Evolutionary conservation across 92 coral and sea anemone species (phyloP), one percentile per base, ranked within the genome.

Genomic region (Chrysogorgia sp.): DNA sequence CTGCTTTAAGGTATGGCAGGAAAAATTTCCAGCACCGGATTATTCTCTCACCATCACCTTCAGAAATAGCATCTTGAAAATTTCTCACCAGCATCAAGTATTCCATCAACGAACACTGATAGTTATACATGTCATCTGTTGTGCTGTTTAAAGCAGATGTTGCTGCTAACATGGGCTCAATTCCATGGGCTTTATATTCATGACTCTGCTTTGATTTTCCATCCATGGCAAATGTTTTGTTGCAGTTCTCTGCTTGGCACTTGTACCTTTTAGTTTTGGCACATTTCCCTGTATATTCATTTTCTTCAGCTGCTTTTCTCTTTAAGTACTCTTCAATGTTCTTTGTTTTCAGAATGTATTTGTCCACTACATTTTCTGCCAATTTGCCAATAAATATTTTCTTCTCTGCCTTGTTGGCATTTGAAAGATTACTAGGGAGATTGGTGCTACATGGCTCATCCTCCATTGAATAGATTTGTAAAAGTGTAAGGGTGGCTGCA

Each of bases 151-250:
- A n/a, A 33, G 29, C 6, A 72, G 43, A 48, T 75, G 67, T n/a
- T 76, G 63, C 76, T 63, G 48, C 62, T 61, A 0, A 52, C 29
- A 2, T 83, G 48, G 47, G 24, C 60, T 25, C 43, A 63, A 55
- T 58, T 20, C 58, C 61, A 29, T 47, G 49, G 63, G 66, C 75
- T 64, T 24, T 62, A 40, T 24, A 23, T 40, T 80, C 77, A 56
- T 67, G 84, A 21, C 47, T 35, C n/a, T 45, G 26, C 71, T 59
- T 69, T 23, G 31, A 9, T 28, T 69, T 41, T 25, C 84, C 84
- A 47, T 80, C 40, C 25, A 29, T 50, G 20, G 5, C 24, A 61
- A 47, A 80, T 21, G 79, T 29, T 52, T 66, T 80, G 30, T 30
- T 68, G 67, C 84, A 80, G 12, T 26, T 43, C 8, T 77, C 25